Conservation (phyloP, 1,140 invertebrate species). For the Grapholita molesta region DNA sequence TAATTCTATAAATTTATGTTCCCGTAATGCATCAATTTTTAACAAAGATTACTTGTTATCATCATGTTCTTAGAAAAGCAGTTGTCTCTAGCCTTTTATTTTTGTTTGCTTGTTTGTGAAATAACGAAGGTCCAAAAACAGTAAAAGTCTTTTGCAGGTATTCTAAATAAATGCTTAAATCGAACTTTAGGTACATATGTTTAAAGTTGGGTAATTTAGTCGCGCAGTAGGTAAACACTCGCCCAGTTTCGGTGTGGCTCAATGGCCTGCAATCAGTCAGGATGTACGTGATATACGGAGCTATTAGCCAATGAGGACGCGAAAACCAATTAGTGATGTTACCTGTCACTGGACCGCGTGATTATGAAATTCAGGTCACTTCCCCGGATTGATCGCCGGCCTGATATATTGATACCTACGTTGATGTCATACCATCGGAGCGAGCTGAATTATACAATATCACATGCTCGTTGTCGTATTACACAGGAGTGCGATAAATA, state of each 20-base stretch:
- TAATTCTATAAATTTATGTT: background rate
- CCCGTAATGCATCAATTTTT: background rate
- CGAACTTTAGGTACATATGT: background rate
- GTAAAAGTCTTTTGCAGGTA: too few relatives aligned
- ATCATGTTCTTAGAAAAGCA: too few relatives aligned
- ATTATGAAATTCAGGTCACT: conserved; percentile 11
- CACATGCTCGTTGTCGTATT: too few relatives aligned
- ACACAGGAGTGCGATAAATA: too few relatives aligned
- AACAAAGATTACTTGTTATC: too few relatives aligned
- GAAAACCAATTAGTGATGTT: conserved; percentile 38
- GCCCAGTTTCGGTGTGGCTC: conserved; percentile 19
- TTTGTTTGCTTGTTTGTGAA: too few relatives aligned
- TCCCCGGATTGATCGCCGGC: background rate
- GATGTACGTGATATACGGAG: conserved; percentile 34
- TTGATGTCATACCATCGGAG: background rate
- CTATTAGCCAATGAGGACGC: conserved; percentile 32
- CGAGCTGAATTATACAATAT: background rate
- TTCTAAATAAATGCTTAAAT: background rate
- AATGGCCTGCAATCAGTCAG: conserved; percentile 28
- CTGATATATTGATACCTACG: background rate
- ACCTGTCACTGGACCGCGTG: conserved; percentile 23
- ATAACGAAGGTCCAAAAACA: too few relatives aligned
- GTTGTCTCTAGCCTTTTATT: too few relatives aligned
- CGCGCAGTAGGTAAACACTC: conserved; percentile 22
- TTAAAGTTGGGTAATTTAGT: background rate